Evolutionary conservation across 2,797 vertebrate genomes (phyloP).

Genomic region (Neosalanx taihuensis): DNA sequence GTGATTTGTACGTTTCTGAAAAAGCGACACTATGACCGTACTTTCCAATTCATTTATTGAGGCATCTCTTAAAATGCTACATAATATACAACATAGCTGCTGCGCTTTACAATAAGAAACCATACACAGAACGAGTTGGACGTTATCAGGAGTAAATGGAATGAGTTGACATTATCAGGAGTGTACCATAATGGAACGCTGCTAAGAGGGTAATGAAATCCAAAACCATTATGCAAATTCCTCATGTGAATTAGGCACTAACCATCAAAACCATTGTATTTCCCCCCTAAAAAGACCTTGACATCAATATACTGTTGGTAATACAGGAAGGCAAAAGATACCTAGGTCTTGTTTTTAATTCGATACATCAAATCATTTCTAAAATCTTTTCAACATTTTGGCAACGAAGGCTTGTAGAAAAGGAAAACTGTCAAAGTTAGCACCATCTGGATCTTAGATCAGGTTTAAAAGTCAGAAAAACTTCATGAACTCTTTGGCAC

Average conservation of each 20-base stretch:
- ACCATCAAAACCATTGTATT: too few relatives aligned
- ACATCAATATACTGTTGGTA: background rate
- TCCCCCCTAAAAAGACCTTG: background rate
- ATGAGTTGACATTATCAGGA: slow-evolving; percentile 5
- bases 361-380: background rate
- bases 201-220: background rate
- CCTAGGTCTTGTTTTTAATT: background rate
- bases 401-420: background rate
- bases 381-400: slow-evolving; percentile 6
- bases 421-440: background rate
- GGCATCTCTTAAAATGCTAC: slow-evolving; percentile 3
- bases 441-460: background rate
- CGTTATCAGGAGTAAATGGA: background rate
- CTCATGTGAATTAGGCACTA: too few relatives aligned
- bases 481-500: background rate
- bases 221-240: too few relatives aligned
- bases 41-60: slow-evolving; percentile 1
- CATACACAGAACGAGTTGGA: slow-evolving; percentile 1
- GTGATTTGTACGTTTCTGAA: background rate
- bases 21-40: background rate
- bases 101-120: slow-evolving; percentile 3
- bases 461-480: background rate
- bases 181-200: background rate
- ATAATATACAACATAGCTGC: background rate
- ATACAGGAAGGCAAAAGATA: background rate